These are phyloP conservation scores for Delphinus delphis DNA, from an alignment of 2,113 vertebrate species.

Conservation along the genomic window DNA sequence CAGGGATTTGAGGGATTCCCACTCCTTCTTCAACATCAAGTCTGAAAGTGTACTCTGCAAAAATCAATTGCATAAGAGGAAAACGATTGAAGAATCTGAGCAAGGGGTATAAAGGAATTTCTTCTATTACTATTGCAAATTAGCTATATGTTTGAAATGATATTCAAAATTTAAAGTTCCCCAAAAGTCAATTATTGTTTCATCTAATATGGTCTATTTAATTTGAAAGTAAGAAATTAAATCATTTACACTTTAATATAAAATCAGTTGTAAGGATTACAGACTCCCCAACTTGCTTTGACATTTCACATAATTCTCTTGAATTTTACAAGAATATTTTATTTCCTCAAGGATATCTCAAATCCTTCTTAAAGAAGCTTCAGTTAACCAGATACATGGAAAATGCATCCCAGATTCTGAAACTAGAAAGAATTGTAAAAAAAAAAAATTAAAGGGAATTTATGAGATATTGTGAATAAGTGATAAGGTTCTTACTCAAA, in stretches of 20 bases:
- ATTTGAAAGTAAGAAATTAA: constrained; percentile 13
- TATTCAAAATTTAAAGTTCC: constrained; percentile 3
- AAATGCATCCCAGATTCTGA: neutral
- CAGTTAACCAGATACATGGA: neutral
- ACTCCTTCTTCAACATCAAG: constrained; percentile 86
- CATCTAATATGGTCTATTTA: neutral
- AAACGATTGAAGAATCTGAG: neutral
- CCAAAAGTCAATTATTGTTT: neutral
- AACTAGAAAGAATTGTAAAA: neutral
- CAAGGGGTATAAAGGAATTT: neutral
- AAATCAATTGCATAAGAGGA: constrained; percentile 54
- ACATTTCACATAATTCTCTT: constrained; percentile 27
- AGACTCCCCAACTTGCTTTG: neutral
- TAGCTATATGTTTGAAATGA: neutral
- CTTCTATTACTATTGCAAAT: neutral
- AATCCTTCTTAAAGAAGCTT: neutral
- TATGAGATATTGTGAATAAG: neutral
- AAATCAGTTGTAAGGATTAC: neutral
- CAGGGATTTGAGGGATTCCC: constrained; percentile 94
- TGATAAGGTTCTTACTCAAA: constrained; percentile 11
- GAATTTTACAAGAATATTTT: constrained; percentile 27
- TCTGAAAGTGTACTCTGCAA: constrained; percentile 92
- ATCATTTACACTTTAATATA: constrained; percentile 7
- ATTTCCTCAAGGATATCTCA: neutral
- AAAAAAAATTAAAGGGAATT: neutral